phyloP scores from a whole-genome alignment of 2,888 invertebrate genomes.

The Tridacna crocea region DNA sequence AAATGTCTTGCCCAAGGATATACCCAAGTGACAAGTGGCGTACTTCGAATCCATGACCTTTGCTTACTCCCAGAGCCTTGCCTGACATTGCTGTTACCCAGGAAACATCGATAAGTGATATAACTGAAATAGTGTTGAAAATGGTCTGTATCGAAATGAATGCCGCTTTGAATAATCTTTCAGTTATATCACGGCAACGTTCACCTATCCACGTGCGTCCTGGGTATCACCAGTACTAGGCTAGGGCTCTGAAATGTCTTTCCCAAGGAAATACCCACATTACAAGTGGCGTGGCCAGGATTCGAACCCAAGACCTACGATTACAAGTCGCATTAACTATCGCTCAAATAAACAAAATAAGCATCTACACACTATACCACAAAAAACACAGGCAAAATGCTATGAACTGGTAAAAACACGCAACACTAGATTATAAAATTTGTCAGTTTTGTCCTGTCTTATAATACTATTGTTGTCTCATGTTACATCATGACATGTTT shows the following conservation, averaged over 20 bases:
- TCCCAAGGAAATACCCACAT: conserved; percentile 2
- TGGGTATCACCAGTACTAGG: conserved; percentile 3
- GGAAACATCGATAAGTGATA: too few species aligned
- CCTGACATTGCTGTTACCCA: too few species aligned
- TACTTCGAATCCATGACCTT: too few species aligned
- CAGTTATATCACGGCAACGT: too few species aligned
- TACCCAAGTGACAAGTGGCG: too few species aligned
- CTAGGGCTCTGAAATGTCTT: conserved; percentile 1
- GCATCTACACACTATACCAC: not conserved
- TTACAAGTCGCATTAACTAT: not conserved
- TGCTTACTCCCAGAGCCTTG: too few species aligned
- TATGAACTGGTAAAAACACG: not conserved
- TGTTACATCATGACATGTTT: conserved; percentile 20
- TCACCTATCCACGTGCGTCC: not conserved
- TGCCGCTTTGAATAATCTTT: too few species aligned
- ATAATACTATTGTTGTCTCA: not conserved
- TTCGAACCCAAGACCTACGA: not conserved
- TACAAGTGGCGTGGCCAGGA: not conserved
- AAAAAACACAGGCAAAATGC: not conserved
- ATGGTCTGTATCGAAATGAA: too few species aligned
- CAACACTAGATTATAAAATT: not conserved
- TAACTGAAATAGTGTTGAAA: too few species aligned
- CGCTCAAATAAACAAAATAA: not conserved
- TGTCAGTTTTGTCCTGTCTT: not conserved
- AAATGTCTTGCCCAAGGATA: too few species aligned